Evolutionary conservation across 2,113 vertebrate genomes (phyloP).

Genomic region (Rhabdomys dilectus): DNA sequence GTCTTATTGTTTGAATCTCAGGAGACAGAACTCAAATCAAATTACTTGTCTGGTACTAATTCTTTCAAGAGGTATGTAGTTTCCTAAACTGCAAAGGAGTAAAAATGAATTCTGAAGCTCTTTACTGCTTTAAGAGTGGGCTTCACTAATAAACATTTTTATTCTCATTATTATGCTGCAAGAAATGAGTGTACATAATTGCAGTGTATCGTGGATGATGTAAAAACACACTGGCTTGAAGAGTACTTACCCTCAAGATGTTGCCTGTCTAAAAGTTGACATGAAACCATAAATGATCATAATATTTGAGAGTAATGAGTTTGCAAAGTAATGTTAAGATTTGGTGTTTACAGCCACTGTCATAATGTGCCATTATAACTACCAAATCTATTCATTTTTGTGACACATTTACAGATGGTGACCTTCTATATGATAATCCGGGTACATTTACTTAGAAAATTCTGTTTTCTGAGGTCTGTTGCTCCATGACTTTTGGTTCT

Average conservation of each 20-base stretch:
- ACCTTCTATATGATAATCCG: slow-evolving; percentile 78
- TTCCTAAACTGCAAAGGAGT: background rate
- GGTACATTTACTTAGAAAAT: slow-evolving; percentile 78
- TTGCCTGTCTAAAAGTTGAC: slow-evolving; percentile 47
- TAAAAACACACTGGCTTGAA: background rate
- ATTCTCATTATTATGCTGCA: background rate
- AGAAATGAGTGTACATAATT: background rate
- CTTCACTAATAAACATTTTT: background rate
- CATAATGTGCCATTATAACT: slow-evolving; percentile 72
- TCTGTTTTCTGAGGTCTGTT: slow-evolving; percentile 80
- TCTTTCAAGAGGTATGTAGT: background rate
- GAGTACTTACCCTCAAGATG: slow-evolving; percentile 56
- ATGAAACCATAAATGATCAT: slow-evolving; percentile 7
- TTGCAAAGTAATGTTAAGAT: slow-evolving; percentile 59
- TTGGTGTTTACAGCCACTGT: slow-evolving; percentile 69
- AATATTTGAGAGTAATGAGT: slow-evolving; percentile 51
- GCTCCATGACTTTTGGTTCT: slow-evolving; percentile 75
- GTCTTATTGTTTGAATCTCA: background rate
- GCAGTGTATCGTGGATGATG: background rate
- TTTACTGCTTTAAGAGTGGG: background rate
- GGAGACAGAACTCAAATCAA: background rate
- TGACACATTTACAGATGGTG: slow-evolving; percentile 77
- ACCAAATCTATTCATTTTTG: slow-evolving; percentile 78
- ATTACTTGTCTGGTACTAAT: background rate
- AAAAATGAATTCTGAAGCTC: background rate